Evolutionary conservation across 2,888 invertebrate species (phyloP), one percentile per base, ranked within the genome.

Genomic region (Apamea crenata): DNA sequence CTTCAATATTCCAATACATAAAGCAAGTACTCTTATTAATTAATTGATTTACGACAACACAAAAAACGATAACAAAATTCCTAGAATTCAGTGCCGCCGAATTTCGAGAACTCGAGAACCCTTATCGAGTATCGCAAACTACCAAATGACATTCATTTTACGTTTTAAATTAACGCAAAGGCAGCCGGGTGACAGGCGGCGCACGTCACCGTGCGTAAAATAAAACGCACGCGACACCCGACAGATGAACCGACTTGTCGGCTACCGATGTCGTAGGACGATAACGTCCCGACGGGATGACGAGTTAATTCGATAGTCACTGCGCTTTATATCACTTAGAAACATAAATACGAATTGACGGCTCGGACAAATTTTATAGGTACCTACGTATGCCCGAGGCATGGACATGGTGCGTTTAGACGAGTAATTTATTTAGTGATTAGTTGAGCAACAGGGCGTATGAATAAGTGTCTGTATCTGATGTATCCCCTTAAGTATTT

Each of bases 231-330:
- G 88, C 91, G 93, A 93, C 94, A 78, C 67, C 44, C 82, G 88
- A 87, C 88, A 93, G 93, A 94, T 94, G 91, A 92, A 91, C 91
- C 87, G 91, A 90, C 90, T 86, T 86, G 88, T 87, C 89, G 86
- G 93, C 95, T 94, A 93, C 94, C 90, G 95, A 95, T 96, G 95
- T 95, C 95, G 88, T 89, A 78, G 74, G 82, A 82, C 82, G 95
- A 95, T 95, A 95, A 93, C 91, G 95, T 95, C 94, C 66, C 91
- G 86, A 86, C 88, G 86, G 91, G 91, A 93, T 94, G 95, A 96
- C 92, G 95, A 93, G 93, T 95, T 96, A 95, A 96, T 96, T 95
- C 94, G 94, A 95, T 94, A 94, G 93, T 90, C 90, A 90, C 91
- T 91, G 93, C 92, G 92, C 93, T 93, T 93, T 93, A 90, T 90